phyloP scores from a whole-genome alignment of 2,113 vertebrate species.

The Oryzias celebensis region DNA sequence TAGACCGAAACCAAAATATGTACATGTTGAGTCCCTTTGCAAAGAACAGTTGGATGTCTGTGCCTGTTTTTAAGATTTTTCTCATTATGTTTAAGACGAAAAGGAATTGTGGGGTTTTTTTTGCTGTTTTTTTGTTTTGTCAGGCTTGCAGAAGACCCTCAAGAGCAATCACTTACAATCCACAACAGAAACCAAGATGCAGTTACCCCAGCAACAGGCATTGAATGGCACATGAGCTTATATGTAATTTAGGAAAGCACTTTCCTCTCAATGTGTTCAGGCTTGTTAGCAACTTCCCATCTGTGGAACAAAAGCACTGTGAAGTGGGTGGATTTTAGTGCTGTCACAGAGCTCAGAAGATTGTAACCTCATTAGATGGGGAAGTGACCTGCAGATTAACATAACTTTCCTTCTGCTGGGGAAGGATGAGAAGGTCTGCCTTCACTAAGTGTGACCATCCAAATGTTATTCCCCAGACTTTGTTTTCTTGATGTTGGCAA shows the following conservation, averaged over 20 bases:
- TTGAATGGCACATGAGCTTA: constrained; percentile 77
- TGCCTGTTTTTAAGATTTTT: constrained; percentile 37
- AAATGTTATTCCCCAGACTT: too few species aligned
- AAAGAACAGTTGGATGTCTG: constrained; percentile 17
- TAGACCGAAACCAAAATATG: constrained; percentile 10
- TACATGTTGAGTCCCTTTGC: constrained; percentile 21
- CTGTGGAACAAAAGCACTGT: constrained; percentile 67
- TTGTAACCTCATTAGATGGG: constrained; percentile 67
- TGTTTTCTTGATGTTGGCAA: too few species aligned
- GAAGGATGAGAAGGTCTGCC: too few species aligned
- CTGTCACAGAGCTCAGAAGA: constrained; percentile 64
- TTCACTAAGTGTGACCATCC: too few species aligned
- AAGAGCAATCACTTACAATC: constrained; percentile 2
- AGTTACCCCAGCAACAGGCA: constrained; percentile 53
- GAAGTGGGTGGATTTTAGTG: constrained; percentile 72
- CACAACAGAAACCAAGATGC: constrained; percentile 58
- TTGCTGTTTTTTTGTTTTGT: constrained; percentile 40
- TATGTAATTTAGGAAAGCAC: constrained; percentile 79
- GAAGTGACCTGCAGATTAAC: constrained; percentile 50
- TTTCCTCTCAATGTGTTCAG: constrained; percentile 74
- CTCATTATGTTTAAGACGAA: constrained; percentile 41
- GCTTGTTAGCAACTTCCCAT: constrained; percentile 73
- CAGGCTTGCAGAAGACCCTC: background rate
- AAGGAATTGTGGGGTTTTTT: constrained; percentile 13
- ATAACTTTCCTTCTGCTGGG: too few species aligned